Base-by-base conservation (phyloP, 2,888 invertebrate species). In the Venustoraphidia nigricollis region DNA sequence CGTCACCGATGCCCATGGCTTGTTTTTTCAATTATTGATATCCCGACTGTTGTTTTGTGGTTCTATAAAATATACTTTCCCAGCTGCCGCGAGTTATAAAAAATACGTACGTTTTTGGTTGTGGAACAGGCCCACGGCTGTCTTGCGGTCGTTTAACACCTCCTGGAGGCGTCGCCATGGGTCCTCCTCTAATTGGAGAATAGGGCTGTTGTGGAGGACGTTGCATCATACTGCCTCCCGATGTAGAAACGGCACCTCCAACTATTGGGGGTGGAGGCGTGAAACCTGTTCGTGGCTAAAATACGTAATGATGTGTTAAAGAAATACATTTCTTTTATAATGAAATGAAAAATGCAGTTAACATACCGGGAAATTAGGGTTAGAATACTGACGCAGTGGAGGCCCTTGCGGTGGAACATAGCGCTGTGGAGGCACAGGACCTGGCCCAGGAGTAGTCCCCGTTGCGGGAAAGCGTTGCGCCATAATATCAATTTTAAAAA, bases 331-430 rank as follows among this genome's bases (percentile, higher is more conserved):
- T 34, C 34, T 10, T 36, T 10, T 36, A 10, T 8, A 49, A 17
- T 41, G 13, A 17, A 50, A 43, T 38, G 17, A 45, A 3, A 10
- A 43, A 17, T 40, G 9, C 10, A 50, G 46, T 39, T 48, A 56
- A 61, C 74, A 73, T 71, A 88, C 88, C 60, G 84, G 81, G 67
- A 87, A 89, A 62, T 74, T 81, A 52, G 82, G 82, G 43, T 77
- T 78, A 9, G 82, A 75, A 63, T 83, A 83, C 44, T 81, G 83
- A 14, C 83, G 68, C 45, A 81, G 77, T 46, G 77, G 74, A 17
- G 77, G 77, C 41, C 76, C 77, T 56, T 76, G 75, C n/a, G 80
- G 73, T 45, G 73, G 73, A 40, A 73, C 72, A 58, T 76, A 76
- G 44, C 77, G 67, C 54, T 75, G 77, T 36, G 72, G 73, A 35